Evolutionary conservation across 2,888 invertebrate species (phyloP), one percentile per base, ranked within the genome.

Genomic region (Macrostomum cliftonense): DNA sequence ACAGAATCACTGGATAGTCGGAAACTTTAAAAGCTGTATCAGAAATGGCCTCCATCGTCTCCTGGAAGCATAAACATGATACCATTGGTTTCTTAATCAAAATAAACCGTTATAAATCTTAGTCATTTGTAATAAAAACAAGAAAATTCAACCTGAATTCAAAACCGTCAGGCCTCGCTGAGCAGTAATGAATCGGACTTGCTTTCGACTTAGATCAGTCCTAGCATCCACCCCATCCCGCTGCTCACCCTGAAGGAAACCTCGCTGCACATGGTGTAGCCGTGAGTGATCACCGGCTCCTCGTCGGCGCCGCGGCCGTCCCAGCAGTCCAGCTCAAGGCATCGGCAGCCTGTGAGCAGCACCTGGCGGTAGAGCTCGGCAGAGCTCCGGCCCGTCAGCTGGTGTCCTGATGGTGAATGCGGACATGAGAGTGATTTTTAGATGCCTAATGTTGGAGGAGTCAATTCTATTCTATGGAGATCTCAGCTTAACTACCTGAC

Each of bases 21-120:
- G 89, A 89, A 13, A 89, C 91, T 75, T 93, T 93, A 74, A 93
- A 93, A 61, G 93, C 91, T 71, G 83, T 83, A 71, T 91, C 91
- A 42, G 89, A 88, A 60, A 93, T 93, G 54, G 93, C 91, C 73
- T 91, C 89, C 56, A 93, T 78, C 37, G 91, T 91, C 71, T 93
- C 91, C 74, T 74, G 62, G 28, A 28, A 28, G 28, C 28, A 28
- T n/a, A n/a, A n/a, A n/a, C n/a, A n/a, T n/a, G n/a, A n/a, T n/a
- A n/a, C n/a, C n/a, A n/a, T n/a, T n/a, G n/a, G n/a, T n/a, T n/a
- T 28, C 28, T 28, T 4, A 28, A 28, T 28, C 9, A 28, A 17
- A 58, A 59, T 48, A 54, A 50, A 51, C 12, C 4, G 9, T 9
- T 16, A 20, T n/a, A n/a, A n/a, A n/a, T n/a, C 14, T 11, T 28